phyloP scores from a whole-genome alignment of 1,140 invertebrate species.

The Aricia agestis region DNA sequence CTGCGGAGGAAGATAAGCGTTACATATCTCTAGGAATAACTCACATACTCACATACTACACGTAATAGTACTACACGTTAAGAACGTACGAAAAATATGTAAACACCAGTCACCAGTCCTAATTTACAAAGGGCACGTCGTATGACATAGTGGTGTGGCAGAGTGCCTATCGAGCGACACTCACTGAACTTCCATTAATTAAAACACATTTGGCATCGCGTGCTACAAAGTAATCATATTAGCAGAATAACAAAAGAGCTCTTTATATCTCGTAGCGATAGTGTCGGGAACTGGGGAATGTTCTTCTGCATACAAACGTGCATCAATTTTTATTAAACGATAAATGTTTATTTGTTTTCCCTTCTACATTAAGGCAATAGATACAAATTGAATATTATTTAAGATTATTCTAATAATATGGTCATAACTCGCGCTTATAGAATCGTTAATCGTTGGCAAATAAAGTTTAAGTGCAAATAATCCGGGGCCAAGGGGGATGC shows the following conservation, averaged over 20 bases:
- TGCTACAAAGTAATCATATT: conserved; percentile 24
- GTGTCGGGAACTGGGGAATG: neutral
- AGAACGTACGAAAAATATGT: neutral
- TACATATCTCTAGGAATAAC: conserved; percentile 1
- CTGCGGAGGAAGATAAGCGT: conserved; percentile 36
- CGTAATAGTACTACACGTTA: no score
- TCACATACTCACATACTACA: no score
- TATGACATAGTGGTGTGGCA: neutral
- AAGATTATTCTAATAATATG: no score
- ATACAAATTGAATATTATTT: no score
- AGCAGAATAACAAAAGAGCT: conserved; percentile 4
- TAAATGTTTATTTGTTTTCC: no score
- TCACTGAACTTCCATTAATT: conserved; percentile 16
- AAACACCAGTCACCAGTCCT: neutral
- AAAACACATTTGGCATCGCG: conserved; percentile 22
- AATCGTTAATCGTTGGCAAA: no score
- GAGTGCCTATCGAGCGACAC: conserved; percentile 13
- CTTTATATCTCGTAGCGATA: neutral
- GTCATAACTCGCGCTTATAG: no score
- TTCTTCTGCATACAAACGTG: neutral
- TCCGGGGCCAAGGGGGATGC: no score
- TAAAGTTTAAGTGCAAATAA: no score
- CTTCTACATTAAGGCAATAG: no score
- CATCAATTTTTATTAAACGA: neutral
- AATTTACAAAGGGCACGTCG: neutral